Percentiles rank a stretch among this genome's conserved stretches.
Evolutionary conservation across 2,113 vertebrate species (phyloP).

Genomic region (Sminthopsis crassicaudata): DNA sequence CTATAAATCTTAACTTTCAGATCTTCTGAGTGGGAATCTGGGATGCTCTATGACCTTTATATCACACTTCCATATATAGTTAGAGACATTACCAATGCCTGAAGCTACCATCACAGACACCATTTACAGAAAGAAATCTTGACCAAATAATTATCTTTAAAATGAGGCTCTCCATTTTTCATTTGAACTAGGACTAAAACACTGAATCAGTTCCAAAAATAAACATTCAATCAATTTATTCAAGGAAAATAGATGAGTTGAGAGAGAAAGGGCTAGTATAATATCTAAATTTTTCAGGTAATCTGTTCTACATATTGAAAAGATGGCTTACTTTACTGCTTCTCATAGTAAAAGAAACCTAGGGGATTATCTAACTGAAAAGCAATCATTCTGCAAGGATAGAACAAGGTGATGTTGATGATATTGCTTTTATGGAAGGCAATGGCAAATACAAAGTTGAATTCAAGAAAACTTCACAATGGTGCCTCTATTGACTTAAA

Average conservation of each 20-base stretch:
- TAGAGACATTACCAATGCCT: not conserved
- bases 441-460: not conserved
- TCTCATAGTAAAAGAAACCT: not conserved
- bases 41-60: not conserved
- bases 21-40: not conserved
- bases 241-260: not conserved
- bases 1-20: slow-evolving; percentile 8
- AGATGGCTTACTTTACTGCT: not conserved
- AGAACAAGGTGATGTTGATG: not conserved
- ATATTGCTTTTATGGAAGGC: not conserved
- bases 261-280: not conserved
- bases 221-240: not conserved
- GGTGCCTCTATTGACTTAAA: not conserved
- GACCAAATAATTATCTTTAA: not conserved
- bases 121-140: not conserved
- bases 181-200: not conserved
- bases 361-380: not conserved
- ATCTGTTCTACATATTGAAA: not conserved
- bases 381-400: not conserved
- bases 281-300: not conserved
- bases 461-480: not conserved
- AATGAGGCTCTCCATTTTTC: not conserved
- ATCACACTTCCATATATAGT: not conserved
- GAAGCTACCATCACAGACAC: not conserved
- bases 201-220: not conserved